Conservation (phyloP, 2,113 vertebrate genomes). For the Gymnogyps californianus region DNA sequence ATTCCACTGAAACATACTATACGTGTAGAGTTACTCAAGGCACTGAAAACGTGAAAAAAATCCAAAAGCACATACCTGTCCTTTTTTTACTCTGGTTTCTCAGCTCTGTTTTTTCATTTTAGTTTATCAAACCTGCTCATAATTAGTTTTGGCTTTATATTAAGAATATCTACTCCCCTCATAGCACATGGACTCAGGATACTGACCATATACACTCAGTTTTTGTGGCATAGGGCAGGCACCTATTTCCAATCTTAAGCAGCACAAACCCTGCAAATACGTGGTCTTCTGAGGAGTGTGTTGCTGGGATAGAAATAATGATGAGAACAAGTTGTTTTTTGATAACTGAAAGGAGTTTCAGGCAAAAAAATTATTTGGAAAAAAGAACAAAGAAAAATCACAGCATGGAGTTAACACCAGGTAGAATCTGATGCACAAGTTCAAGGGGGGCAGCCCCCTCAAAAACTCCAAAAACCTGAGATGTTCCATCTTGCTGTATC, state of each 20-base stretch:
- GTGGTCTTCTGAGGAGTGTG: background rate
- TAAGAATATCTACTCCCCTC: background rate
- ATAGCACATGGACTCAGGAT: background rate
- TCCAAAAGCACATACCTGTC: background rate
- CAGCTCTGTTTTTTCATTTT: background rate
- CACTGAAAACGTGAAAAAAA: background rate
- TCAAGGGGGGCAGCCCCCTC: background rate
- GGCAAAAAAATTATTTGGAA: background rate
- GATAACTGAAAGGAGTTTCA: background rate
- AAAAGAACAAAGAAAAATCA: background rate
- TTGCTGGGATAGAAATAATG: background rate
- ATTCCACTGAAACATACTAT: background rate
- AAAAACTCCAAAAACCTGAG: background rate
- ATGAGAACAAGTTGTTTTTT: background rate
- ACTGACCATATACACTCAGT: fast-evolving
- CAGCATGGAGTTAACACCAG: background rate
- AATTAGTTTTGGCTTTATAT: background rate
- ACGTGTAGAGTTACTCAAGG: background rate
- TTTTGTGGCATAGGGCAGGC: background rate
- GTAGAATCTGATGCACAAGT: background rate
- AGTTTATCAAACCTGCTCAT: background rate
- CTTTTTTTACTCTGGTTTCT: background rate
- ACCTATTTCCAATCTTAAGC: background rate
- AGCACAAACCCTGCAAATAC: background rate
- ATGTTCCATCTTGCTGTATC: background rate